A percentile compares a stretch with the other conserved stretches of the same genome.
These are phyloP conservation scores for Drosophila helvetica DNA, from an alignment of 2,888 invertebrate species.

Conservation along the genomic window DNA sequence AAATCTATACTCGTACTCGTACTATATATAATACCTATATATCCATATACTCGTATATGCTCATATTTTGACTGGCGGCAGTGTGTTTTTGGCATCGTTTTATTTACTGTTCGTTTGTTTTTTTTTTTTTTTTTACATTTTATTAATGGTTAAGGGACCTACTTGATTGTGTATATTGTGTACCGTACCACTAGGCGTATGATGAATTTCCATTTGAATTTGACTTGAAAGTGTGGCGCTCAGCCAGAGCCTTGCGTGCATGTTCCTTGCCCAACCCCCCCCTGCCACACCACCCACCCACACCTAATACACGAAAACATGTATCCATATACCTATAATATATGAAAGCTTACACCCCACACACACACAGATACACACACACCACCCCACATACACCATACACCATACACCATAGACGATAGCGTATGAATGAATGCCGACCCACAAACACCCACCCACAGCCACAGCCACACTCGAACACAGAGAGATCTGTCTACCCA, in stretches of 20 bases:
- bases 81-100: constrained; percentile 40
- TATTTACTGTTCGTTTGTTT: neutral
- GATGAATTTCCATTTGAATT: constrained; percentile 56
- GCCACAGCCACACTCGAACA: constrained; percentile 20
- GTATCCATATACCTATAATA: constrained; percentile 1
- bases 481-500: neutral
- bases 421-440: constrained; percentile 49
- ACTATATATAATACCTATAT: constrained; percentile 21
- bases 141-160: constrained; percentile 36
- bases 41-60: constrained; percentile 26
- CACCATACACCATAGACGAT: constrained; percentile 8
- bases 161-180: constrained; percentile 69
- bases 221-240: constrained; percentile 48
- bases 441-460: constrained; percentile 35
- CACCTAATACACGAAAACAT: neutral
- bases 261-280: constrained; percentile 31
- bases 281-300: constrained; percentile 15
- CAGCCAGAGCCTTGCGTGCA: constrained; percentile 73
- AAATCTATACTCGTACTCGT: neutral
- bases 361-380: neutral
- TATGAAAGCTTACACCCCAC: constrained; percentile 21
- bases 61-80: constrained; percentile 42
- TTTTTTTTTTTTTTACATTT: constrained; percentile 27
- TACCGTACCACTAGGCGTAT: constrained; percentile 78
- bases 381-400: neutral